Base-by-base conservation (phyloP, 2,113 vertebrate species). In the Beaufortia kweichowensis region DNA sequence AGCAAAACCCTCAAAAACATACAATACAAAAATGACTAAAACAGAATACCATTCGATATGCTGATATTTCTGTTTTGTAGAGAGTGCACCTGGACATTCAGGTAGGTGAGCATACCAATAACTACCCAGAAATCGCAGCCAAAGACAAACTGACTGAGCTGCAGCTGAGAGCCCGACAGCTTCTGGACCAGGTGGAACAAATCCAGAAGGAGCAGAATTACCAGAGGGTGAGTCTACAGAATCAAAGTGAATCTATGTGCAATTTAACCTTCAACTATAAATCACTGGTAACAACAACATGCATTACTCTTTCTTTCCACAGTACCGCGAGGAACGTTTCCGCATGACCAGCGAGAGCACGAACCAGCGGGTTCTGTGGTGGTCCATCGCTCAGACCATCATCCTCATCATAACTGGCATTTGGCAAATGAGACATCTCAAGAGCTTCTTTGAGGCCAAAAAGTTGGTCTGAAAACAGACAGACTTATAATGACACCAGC, bases 181-280 rank as follows among this genome's bases (percentile, higher is more conserved):
- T 98, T 19, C 92, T 97, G 11, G 96, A 98, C 82, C 96, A 98
- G 67, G 94, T 97, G 9, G 96, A 98, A 50, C 96, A 98, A 89
- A 96, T 98, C 85, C 96, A 98, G 85, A 98, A 98, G 83, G 96
- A 98, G 75, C 96, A 98, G 78, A 96, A 97, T 87, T 98, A 98
- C 87, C 96, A 98, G 78, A 79, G 96, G 92, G 96, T 97, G 77
- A 93, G 94, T 84, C 10, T 41, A 4, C 26, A 41, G 1, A 9
- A 33, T n/a, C n/a, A n/a, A n/a, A n/a, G 33, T n/a, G 29, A 48
- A 29, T 31, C 56, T n/a, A 17, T 1, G 35, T 39, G 8, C 11
- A 10, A 75, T 11, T n/a, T 12, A 35, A 4, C 5, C 35, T n/a
- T 60, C 23, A 21, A 71, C 21, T 6, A 1, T 14, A 5, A 56